These are phyloP conservation scores for Mormyrops attenuatus DNA, from an alignment of 2,797 vertebrate genomes.

Conservation along the genomic window DNA sequence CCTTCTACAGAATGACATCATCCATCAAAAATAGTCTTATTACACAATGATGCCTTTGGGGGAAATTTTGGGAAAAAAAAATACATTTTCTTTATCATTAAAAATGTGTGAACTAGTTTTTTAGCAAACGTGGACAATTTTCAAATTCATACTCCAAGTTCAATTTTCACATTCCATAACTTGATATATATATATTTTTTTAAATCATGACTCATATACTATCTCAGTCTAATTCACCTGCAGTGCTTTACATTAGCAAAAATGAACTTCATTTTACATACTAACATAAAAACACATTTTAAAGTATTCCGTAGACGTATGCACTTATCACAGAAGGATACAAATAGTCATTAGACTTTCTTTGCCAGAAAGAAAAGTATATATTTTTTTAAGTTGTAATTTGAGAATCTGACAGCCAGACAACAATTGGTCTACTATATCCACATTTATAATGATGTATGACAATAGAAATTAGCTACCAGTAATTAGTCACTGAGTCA, in stretches of 20 bases:
- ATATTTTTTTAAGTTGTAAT: not conserved
- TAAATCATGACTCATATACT: too few species aligned
- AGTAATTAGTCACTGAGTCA: not conserved
- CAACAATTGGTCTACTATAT: not conserved
- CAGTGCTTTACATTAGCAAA: not conserved
- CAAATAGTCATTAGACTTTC: too few species aligned
- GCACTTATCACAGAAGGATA: too few species aligned
- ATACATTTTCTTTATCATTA: not conserved
- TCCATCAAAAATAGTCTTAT: not conserved
- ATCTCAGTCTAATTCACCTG: not conserved
- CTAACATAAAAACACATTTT: too few species aligned
- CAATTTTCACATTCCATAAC: not conserved
- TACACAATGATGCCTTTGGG: not conserved
- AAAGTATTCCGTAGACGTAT: too few species aligned
- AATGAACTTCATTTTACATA: too few species aligned
- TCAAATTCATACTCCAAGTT: not conserved
- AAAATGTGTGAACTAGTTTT: not conserved
- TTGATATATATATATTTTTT: not conserved
- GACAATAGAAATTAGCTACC: not conserved
- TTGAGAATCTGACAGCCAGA: not conserved
- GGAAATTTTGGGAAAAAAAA: not conserved
- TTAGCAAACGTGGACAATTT: too few species aligned
- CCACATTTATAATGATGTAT: not conserved
- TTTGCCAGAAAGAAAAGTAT: too few species aligned
- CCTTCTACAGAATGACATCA: not conserved